Evolutionary conservation across 2,888 invertebrate genomes (phyloP).

Genomic region (Tolmerus cingulatus): DNA sequence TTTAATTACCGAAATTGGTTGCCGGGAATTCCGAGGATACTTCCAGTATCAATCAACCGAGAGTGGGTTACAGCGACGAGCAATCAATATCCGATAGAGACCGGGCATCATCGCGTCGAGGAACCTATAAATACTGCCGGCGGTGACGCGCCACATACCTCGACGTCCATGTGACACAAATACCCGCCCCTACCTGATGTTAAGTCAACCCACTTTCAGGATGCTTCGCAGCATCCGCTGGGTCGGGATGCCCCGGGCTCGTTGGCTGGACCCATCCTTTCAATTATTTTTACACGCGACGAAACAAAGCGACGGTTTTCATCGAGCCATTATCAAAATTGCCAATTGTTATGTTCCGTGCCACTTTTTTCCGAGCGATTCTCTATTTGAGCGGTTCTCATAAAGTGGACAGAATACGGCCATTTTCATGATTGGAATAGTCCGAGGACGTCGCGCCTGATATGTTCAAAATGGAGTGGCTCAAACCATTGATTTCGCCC

Average conservation of each 20-base stretch:
- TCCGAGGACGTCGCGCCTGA: background rate
- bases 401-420: background rate
- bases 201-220: background rate
- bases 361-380: background rate
- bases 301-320: slow-evolving; percentile 4
- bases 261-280: background rate
- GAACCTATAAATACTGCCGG: background rate
- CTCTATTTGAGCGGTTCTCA: slow-evolving; percentile 3
- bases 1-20: slow-evolving; percentile 29
- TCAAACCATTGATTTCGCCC: background rate
- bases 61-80: background rate
- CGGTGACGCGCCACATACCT: background rate
- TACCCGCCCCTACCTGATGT: background rate
- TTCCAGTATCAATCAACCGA: background rate
- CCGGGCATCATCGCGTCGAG: background rate
- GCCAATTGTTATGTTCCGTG: slow-evolving; percentile 14
- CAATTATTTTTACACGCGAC: slow-evolving; percentile 35
- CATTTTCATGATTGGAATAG: slow-evolving; percentile 23
- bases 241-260: background rate
- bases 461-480: background rate
- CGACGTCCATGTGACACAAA: background rate
- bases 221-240: background rate
- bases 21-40: background rate
- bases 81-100: background rate
- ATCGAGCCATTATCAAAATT: slow-evolving; percentile 19